Evolutionary conservation across 2,797 vertebrate species (phyloP).

Genomic region (Sebastiscus tertius): DNA sequence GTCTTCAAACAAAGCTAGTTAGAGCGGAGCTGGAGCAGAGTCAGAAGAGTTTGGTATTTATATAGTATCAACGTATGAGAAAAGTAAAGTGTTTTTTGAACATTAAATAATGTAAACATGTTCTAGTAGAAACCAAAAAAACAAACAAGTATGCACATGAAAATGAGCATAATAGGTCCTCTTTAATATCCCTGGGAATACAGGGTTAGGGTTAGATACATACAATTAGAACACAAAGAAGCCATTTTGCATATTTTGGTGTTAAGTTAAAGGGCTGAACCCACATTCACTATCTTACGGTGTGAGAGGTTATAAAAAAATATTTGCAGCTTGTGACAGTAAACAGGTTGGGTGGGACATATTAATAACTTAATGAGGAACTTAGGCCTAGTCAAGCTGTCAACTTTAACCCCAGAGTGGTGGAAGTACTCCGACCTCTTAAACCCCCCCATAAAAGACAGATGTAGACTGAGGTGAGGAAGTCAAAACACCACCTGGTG

Average conservation of each 20-base stretch:
- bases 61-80: too few relatives aligned
- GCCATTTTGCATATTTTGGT: conserved; percentile 1
- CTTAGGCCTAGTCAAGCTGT: background rate
- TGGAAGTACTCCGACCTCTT: background rate
- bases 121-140: too few relatives aligned
- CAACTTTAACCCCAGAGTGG: background rate
- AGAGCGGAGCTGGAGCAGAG: too few relatives aligned
- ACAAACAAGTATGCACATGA: too few relatives aligned
- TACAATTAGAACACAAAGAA: background rate
- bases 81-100: too few relatives aligned
- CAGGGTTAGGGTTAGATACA: background rate
- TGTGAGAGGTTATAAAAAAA: conserved; percentile 1
- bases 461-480: conserved; percentile 17
- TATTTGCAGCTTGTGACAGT: background rate
- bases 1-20: too few relatives aligned
- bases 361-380: background rate
- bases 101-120: too few relatives aligned
- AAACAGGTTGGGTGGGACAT: background rate
- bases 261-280: conserved; percentile 14
- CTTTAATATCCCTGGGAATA: background rate
- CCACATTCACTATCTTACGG: background rate
- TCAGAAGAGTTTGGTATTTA: too few relatives aligned
- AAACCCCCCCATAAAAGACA: conserved; percentile 18
- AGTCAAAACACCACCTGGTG: conserved; percentile 49
- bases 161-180: too few relatives aligned